A percentile compares a stretch with the other conserved stretches of the same genome.
These are phyloP conservation scores for Apamea monoglypha DNA, from an alignment of 2,888 invertebrate species.

Conservation along the genomic window DNA sequence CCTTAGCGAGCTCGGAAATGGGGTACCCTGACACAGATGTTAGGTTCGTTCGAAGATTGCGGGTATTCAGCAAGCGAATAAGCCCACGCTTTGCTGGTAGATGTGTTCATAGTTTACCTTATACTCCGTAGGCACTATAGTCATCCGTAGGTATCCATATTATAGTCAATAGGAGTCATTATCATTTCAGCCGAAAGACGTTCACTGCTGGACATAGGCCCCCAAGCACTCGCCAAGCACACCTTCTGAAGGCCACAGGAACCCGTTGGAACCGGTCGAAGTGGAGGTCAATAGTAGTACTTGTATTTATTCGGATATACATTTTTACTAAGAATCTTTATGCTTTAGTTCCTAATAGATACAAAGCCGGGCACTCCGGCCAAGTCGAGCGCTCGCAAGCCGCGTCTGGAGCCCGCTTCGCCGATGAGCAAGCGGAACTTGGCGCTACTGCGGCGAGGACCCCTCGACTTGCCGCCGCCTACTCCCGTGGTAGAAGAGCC, in stretches of 20 bases:
- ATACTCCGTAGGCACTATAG: no score
- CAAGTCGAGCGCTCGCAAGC: conserved; percentile 73
- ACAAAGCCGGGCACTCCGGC: conserved; percentile 76
- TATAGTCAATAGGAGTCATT: no score
- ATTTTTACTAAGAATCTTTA: background rate
- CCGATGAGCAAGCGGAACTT: conserved; percentile 89
- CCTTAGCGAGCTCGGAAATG: no score
- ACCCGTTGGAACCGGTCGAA: no score
- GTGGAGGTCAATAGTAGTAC: no score
- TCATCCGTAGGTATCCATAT: no score
- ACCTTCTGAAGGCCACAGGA: no score
- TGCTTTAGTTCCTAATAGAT: conserved; percentile 76
- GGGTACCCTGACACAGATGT: background rate
- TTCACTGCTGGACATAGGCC: no score
- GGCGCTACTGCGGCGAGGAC: conserved; percentile 86
- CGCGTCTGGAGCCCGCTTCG: conserved; percentile 77
- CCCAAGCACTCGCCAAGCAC: no score
- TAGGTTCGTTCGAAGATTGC: background rate
- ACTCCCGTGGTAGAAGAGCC: conserved; percentile 64
- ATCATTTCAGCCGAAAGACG: no score
- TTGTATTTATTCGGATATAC: background rate
- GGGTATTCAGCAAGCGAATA: background rate
- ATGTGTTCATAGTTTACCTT: no score
- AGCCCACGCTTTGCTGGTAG: no score
- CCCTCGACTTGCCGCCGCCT: conserved; percentile 78